A percentile compares a stretch with the other conserved stretches of the same genome.
phyloP scores from a whole-genome alignment of 2,888 invertebrate species.

The Melinaea menophilus region DNA sequence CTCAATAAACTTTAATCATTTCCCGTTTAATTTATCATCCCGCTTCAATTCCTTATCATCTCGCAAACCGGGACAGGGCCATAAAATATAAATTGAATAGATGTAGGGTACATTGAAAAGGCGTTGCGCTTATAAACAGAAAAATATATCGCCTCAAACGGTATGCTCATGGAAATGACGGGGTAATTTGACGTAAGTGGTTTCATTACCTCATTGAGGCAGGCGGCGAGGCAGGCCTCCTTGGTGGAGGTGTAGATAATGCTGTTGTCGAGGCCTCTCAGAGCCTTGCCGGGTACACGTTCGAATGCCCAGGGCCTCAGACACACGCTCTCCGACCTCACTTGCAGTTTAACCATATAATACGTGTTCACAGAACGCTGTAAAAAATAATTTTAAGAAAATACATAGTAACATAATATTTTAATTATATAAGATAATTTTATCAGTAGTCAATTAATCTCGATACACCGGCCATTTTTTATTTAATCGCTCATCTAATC shows the following conservation, averaged over 20 bases:
- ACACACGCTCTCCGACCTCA: conserved; percentile 94
- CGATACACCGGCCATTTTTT: background rate
- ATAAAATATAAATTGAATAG: conserved; percentile 72
- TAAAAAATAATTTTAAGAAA: conserved; percentile 25
- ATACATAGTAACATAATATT: background rate
- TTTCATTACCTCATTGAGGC: conserved; percentile 87
- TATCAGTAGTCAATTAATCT: background rate
- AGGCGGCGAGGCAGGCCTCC: conserved; percentile 94
- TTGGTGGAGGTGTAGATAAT: conserved; percentile 95
- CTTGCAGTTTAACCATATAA: conserved; percentile 95
- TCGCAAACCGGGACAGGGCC: conserved; percentile 56
- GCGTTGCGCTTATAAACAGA: conserved; percentile 41
- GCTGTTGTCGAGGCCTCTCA: conserved; percentile 93
- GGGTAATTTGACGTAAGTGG: conserved; percentile 35
- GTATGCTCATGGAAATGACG: conserved; percentile 38
- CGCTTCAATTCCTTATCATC: conserved; percentile 38
- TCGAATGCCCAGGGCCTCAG: conserved; percentile 95
- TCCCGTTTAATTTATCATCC: conserved; percentile 21
- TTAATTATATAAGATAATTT: background rate
- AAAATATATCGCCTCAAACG: conserved; percentile 39
- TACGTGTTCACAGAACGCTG: conserved; percentile 92
- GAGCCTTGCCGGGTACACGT: conserved; percentile 94
- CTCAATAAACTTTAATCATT: conserved; percentile 47
- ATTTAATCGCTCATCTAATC: background rate
- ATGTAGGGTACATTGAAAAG: conserved; percentile 52